Conservation (phyloP, 2,888 invertebrate genomes). For the Pristionchus entomophagus region DNA sequence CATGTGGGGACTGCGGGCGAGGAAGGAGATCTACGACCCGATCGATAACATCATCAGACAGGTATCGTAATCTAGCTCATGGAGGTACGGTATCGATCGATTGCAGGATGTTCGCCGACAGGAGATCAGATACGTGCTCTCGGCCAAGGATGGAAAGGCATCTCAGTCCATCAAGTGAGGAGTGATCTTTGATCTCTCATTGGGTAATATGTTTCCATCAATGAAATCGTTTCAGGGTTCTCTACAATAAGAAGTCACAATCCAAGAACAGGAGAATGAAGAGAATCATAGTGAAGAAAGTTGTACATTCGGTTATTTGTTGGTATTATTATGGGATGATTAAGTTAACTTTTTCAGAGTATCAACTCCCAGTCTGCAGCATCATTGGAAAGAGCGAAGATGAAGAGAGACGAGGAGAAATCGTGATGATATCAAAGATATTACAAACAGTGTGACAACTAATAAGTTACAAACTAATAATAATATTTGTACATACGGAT, state of each 20-base stretch:
- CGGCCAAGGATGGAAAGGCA: conserved; percentile 20
- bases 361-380: neutral
- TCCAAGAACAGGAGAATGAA: neutral
- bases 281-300: conserved; percentile 17
- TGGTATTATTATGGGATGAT: neutral
- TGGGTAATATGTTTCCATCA: neutral
- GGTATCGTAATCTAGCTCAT: conserved; percentile 24
- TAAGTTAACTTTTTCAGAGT: neutral
- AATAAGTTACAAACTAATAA: conserved; percentile 15
- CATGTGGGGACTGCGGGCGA: conserved; percentile 74
- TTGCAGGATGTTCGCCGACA: conserved; percentile 43
- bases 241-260: conserved; percentile 30
- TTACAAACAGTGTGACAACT: neutral
- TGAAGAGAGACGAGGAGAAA: conserved; percentile 36
- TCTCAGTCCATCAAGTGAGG: conserved; percentile 36
- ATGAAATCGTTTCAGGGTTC: neutral
- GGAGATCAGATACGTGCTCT: conserved; percentile 40
- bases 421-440: conserved; percentile 8
- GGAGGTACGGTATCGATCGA: neutral
- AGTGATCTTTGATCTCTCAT: neutral
- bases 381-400: neutral
- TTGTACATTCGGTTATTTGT: neutral
- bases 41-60: conserved; percentile 66
- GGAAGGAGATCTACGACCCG: conserved; percentile 69
- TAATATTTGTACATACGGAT: conserved; percentile 40